These are phyloP conservation scores for Chirona hameri DNA, from an alignment of 2,888 invertebrate genomes.

Conservation along the genomic window DNA sequence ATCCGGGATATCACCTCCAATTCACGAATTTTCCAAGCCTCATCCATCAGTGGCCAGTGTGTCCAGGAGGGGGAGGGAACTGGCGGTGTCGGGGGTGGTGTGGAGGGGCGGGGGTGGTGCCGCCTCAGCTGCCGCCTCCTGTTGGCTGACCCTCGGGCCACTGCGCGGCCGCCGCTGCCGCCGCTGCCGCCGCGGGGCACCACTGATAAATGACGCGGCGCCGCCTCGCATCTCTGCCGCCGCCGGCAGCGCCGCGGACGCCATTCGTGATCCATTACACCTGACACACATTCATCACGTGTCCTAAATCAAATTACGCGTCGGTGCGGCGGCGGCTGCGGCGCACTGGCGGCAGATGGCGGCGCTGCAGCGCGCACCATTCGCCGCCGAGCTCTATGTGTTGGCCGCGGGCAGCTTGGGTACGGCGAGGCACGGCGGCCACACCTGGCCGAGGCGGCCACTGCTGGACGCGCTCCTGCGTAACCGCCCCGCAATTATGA, in stretches of 20 bases:
- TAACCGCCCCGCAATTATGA: neutral
- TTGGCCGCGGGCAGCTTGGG: neutral
- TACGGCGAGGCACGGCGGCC: neutral
- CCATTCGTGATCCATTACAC: slow-evolving; percentile 23
- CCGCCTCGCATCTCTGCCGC: neutral
- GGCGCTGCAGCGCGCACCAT: neutral
- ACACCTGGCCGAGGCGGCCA: neutral
- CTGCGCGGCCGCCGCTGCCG: neutral
- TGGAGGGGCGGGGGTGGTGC: neutral
- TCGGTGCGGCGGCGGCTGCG: neutral
- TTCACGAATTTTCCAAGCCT: too few relatives aligned
- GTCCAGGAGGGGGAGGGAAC: too few relatives aligned
- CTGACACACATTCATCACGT: slow-evolving; percentile 26
- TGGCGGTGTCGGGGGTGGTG: neutral
- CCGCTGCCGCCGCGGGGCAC: neutral
- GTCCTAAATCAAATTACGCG: slow-evolving; percentile 8
- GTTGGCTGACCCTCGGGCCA: neutral
- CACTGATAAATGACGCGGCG: neutral
- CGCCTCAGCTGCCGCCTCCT: neutral
- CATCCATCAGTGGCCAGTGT: too few relatives aligned
- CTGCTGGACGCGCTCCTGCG: neutral
- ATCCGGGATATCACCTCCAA: too few relatives aligned
- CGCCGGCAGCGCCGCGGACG: neutral
- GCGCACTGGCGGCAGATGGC: slow-evolving; percentile 2
- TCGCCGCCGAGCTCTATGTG: neutral